Evolutionary conservation across 1,140 invertebrate genomes (phyloP).

Genomic region (Psix sp.): DNA sequence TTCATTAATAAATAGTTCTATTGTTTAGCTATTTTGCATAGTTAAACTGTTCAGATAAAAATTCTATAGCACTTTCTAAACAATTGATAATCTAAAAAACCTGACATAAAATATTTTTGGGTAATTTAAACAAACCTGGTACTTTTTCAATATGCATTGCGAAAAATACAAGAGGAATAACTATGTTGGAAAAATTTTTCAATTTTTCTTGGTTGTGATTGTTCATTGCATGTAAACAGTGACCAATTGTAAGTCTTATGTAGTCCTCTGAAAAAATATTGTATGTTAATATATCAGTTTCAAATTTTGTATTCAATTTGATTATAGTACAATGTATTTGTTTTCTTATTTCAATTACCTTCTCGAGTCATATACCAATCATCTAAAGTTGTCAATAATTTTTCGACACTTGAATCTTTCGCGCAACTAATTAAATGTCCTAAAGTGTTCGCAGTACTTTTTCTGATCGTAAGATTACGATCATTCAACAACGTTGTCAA

Average conservation of each 20-base stretch:
- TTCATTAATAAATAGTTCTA: no score
- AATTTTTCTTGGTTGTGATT: slow-evolving; percentile 89
- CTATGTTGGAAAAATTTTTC: slow-evolving; percentile 85
- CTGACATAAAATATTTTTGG: no score
- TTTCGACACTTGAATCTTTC: slow-evolving; percentile 92
- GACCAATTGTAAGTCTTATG: slow-evolving; percentile 84
- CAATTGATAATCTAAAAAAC: no score
- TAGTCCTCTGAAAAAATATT: slow-evolving; percentile 79
- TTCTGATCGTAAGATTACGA: slow-evolving; percentile 88
- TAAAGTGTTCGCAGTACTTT: slow-evolving; percentile 88
- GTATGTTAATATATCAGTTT: slow-evolving; percentile 4
- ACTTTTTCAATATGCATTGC: slow-evolving; percentile 90
- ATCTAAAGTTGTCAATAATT: slow-evolving; percentile 88
- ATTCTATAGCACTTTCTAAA: no score
- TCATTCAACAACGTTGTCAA: slow-evolving; percentile 89
- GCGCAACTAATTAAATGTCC: slow-evolving; percentile 91
- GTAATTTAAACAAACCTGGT: slow-evolving; percentile 74
- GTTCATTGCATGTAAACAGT: slow-evolving; percentile 88
- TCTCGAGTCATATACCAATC: slow-evolving; percentile 88
- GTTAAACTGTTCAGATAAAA: no score
- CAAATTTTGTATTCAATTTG: slow-evolving; percentile 3
- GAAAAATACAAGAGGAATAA: slow-evolving; percentile 90
- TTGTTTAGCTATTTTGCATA: no score
- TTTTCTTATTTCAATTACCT: slow-evolving; percentile 67
- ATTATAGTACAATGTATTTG: slow-evolving; percentile 4